These are phyloP conservation scores for Onychorhynchus coronatus DNA, from an alignment of 2,113 vertebrate genomes.

Conservation along the genomic window DNA sequence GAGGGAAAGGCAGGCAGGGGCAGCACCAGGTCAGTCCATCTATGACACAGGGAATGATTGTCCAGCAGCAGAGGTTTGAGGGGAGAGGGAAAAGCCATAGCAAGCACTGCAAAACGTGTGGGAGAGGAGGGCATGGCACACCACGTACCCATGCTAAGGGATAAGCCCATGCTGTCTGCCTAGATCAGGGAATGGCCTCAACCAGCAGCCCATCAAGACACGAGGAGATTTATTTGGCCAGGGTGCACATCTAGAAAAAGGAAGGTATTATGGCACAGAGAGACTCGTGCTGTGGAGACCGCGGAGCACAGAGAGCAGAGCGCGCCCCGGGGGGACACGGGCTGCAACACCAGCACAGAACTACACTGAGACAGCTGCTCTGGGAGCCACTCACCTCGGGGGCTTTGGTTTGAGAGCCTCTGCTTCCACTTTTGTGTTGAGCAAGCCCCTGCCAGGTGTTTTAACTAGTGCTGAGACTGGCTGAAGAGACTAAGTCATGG, in stretches of 20 bases:
- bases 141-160: neutral
- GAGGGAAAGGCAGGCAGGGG: conserved; percentile 40
- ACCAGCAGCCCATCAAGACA: neutral
- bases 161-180: conserved; percentile 11
- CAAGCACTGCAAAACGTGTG: neutral
- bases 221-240: conserved; percentile 35
- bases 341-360: neutral
- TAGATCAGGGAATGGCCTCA: neutral
- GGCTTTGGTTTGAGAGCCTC: neutral
- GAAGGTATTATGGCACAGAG: conserved; percentile 55
- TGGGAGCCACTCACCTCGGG: neutral
- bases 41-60: conserved; percentile 40
- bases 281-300: neutral
- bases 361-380: too few species aligned
- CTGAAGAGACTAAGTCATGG: neutral
- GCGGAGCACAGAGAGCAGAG: neutral
- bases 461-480: neutral
- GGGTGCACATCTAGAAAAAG: conserved; percentile 25
- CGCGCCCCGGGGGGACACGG: neutral
- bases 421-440: neutral
- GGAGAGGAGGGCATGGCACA: neutral
- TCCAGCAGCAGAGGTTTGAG: conserved; percentile 21
- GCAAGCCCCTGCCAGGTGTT: neutral
- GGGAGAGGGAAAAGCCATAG: neutral
- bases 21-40: conserved; percentile 54